Conservation (phyloP, 1,140 invertebrate species). For the Atta colombica region DNA sequence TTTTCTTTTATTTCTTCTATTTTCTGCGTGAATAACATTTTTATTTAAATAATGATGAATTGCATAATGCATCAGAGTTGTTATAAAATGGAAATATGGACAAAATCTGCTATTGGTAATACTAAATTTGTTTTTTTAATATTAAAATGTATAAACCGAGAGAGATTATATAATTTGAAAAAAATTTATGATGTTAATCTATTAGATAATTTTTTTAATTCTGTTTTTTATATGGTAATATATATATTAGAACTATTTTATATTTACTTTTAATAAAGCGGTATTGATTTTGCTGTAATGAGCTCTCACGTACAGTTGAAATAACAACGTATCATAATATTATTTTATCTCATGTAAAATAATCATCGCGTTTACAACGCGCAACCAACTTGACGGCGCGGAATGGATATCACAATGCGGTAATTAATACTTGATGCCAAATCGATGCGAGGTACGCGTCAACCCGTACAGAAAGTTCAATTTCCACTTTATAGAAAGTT, state of each 20-base stretch:
- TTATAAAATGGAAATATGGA: slow-evolving; percentile 23
- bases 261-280: slow-evolving; percentile 2
- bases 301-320: not conserved
- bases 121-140: slow-evolving; percentile 6
- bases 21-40: slow-evolving; percentile 37
- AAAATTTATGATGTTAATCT: not conserved
- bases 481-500: slow-evolving; percentile 59
- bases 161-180: not conserved
- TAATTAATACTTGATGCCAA: slow-evolving; percentile 50
- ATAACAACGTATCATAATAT: slow-evolving; percentile 26
- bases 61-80: slow-evolving; percentile 31
- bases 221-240: not conserved
- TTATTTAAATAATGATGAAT: slow-evolving; percentile 35
- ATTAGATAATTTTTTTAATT: not conserved
- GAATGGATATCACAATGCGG: slow-evolving; percentile 51
- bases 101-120: slow-evolving; percentile 21
- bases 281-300: slow-evolving; percentile 29
- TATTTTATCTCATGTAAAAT: slow-evolving; percentile 44
- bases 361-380: slow-evolving; percentile 52
- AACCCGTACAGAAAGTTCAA: slow-evolving; percentile 58
- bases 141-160: not conserved
- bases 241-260: not conserved
- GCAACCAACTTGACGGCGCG: slow-evolving; percentile 55
- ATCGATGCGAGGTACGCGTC: slow-evolving; percentile 55
- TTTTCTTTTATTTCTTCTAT: slow-evolving; percentile 36